Evolutionary conservation across 2,797 vertebrate species (phyloP), one percentile per base, ranked within the genome.

Genomic region (Manis pentadactyla): DNA sequence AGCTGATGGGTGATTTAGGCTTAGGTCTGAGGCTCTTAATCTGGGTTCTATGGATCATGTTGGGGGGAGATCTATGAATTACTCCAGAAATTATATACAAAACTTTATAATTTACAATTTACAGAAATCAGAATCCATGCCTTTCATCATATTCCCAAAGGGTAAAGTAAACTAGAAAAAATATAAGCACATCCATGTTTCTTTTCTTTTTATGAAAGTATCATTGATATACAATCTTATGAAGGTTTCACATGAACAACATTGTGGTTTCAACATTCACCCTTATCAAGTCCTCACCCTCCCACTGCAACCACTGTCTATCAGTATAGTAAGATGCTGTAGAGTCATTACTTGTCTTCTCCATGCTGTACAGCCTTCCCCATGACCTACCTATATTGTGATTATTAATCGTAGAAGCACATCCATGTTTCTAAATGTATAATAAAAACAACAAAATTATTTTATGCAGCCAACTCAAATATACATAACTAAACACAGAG

Each of bases 71-170:
- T 14, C 37, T 93, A 29, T 57, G 75, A 49, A 87, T 73, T 59
- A 15, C 21, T 25, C 37, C 18, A 64, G 55, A 90, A 92, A 83
- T 73, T 57, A 78, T 74, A 95, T 11, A 8, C 81, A 59, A 85
- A 85, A 34, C 19, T 59, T n/a, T 79, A 86, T 34, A 59, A 59
- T 19, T 49, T 34, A 71, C 6, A n/a, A 57, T 61, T 75, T 66
- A 21, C 75, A 25, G 51, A 68, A 95, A 79, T 89, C 69, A 37
- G 59, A 46, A 66, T 66, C 19, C 14, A 27, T 0, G 5, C 21
- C 59, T 68, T 82, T 93, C 34, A 90, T n/a, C 75, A 83, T 71
- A 77, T 63, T 92, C 69, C 53, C 59, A 87, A 95, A 95, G 13
- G 39, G 13, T 49, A 74, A 74, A 63, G 23, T 81, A 2, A 53